A percentile compares a stretch with the other conserved stretches of the same genome.
These are phyloP conservation scores for Pantherophis alleghaniensis DNA, from an alignment of 2,797 vertebrate species.

Conservation along the genomic window DNA sequence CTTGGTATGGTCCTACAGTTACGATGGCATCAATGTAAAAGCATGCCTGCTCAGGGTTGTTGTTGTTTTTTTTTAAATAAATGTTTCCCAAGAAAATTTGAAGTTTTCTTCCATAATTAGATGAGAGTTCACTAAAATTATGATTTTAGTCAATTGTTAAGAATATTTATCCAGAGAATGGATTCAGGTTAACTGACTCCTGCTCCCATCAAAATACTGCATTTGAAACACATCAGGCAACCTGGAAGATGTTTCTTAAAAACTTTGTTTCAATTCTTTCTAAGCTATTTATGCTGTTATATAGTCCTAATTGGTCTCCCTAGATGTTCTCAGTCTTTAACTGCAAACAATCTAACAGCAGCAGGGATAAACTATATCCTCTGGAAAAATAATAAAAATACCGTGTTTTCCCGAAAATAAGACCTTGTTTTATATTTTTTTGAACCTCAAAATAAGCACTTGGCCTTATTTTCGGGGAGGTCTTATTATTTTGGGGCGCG, in stretches of 20 bases:
- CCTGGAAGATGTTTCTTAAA: neutral
- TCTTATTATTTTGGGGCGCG: too few relatives aligned
- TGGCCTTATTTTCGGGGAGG: too few relatives aligned
- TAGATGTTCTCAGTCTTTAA: neutral
- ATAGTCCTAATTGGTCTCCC: neutral
- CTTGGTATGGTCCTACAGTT: neutral
- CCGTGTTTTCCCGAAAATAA: too few relatives aligned
- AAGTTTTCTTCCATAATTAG: neutral
- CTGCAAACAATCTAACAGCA: neutral
- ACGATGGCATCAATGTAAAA: neutral
- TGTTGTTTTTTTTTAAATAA: neutral
- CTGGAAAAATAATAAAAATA: neutral
- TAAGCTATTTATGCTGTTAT: neutral
- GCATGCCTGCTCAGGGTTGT: neutral
- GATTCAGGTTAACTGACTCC: neutral
- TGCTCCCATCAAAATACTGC: neutral
- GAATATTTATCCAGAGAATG: neutral
- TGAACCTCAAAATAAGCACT: too few relatives aligned
- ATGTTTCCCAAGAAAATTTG: neutral
- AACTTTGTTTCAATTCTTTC: neutral
- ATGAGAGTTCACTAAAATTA: neutral
- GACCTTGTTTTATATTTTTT: too few relatives aligned
- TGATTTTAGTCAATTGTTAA: neutral
- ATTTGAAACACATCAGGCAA: neutral
- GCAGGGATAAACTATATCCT: neutral